Evolutionary conservation across 2,888 invertebrate genomes (phyloP), one percentile per base, ranked within the genome.

Genomic region (Phyto melanocephala): DNA sequence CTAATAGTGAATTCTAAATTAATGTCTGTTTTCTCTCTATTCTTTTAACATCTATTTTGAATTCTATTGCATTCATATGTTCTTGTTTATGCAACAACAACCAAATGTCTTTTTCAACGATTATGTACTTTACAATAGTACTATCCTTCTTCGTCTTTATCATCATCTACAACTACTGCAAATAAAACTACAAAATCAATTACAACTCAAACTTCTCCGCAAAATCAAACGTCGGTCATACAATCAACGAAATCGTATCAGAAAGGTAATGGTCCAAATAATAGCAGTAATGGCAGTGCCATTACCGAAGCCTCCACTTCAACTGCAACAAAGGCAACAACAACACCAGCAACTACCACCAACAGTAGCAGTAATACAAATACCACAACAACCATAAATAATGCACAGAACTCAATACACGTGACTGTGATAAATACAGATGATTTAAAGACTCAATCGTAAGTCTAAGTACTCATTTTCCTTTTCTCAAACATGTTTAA

Each of bases 211-310:
- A 82, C 78, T 22, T 22, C 79, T 60, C 58, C 65, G 45, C 94
- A 92, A 74, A 92, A 92, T 84, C 95, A 94, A 91, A 95, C 96
- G 54, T 96, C 96, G 86, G 96, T 96, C 72, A 96, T 96, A 90
- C 95, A 96, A 90, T 96, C 96, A 90, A 96, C 96, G 82, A 92
- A 92, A 88, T 87, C 90, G 84, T 92, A 90, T 89, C 90, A 91
- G 86, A 90, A 88, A 87, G 90, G 88, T 85, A 85, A 83, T 75
- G 79, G 17, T 2, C n/a, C 35, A 58, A 79, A 45, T 52, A 72
- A 58, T 13, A 86, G 84, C 85, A 87, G 85, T 85, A 88, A 86
- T 86, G 87, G 84, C 47, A 80, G 63, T 89, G 86, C 80, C 90
- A 81, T 81, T 84, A 85, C 67, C 77, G 80, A 70, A 42, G 60